Evolutionary conservation across 2,113 vertebrate genomes (phyloP).

Genomic region (Channa maculata): DNA sequence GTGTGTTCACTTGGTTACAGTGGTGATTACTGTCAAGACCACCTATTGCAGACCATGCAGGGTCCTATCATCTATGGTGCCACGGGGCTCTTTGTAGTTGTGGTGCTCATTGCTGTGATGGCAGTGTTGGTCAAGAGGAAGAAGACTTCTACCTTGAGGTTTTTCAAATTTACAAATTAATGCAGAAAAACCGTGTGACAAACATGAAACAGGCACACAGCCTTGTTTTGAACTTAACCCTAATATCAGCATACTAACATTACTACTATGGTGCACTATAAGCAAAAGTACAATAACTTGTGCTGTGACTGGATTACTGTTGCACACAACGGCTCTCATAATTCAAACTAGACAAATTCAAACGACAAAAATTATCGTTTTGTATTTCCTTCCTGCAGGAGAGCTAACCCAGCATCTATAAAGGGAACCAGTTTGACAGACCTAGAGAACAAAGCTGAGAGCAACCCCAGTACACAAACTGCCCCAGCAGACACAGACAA

Average conservation of each 20-base stretch:
- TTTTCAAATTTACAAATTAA: background rate
- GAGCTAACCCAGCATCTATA: background rate
- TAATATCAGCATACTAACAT: background rate
- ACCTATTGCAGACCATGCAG: slow-evolving; percentile 41
- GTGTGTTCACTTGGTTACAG: slow-evolving; percentile 80
- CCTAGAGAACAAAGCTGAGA: slow-evolving; percentile 54
- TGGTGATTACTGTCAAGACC: slow-evolving; percentile 84
- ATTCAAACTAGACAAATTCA: no score
- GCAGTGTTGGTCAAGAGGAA: slow-evolving; percentile 78
- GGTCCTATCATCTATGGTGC: slow-evolving; percentile 76
- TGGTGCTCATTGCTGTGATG: slow-evolving; percentile 70
- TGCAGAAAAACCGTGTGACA: background rate
- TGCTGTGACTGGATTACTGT: no score
- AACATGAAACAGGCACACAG: background rate
- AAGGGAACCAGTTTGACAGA: slow-evolving; percentile 71
- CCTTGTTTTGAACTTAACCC: background rate
- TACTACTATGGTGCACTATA: no score
- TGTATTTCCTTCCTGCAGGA: slow-evolving; percentile 24
- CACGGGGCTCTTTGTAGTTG: slow-evolving; percentile 49
- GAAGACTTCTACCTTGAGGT: slow-evolving; percentile 72
- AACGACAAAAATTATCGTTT: no score
- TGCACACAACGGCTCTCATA: no score
- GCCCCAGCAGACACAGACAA: slow-evolving; percentile 28
- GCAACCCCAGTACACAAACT: background rate
- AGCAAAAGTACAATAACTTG: no score